Evolutionary conservation across 1,140 invertebrate species (phyloP), one percentile per base, ranked within the genome.

Genomic region (Watersipora subatra): DNA sequence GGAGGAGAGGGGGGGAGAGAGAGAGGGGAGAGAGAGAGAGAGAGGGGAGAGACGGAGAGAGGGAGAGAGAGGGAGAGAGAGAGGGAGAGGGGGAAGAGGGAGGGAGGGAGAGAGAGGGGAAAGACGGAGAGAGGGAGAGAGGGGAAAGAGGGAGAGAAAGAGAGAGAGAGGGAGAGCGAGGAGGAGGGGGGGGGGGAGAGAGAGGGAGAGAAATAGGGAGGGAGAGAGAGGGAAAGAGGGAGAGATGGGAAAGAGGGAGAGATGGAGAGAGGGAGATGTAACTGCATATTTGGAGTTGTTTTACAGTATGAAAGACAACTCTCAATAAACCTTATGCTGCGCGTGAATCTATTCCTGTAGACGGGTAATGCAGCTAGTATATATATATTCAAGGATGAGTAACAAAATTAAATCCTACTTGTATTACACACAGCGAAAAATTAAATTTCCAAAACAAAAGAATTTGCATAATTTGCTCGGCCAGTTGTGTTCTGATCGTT

Each of bases 31-130:
- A 3, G 27, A 19, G 2, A 2, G 62, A 29, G 34, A n/a, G 12
- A 2, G 34, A 2, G 7, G 19, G 19, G 28, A 20, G 7, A 28
- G 22, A 55, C 19, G 34, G 12, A 46, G 27, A 22, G 62, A 55
- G n/a, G n/a, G n/a, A 46, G 30, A 55, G 28, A 27, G 27, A 46
- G 28, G 20, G 62, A 46, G 19, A 27, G 30, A 22, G 27, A 64
- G 27, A 27, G 64, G 26, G 61, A 66, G 63, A 28, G 64, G n/a
- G 62, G 30, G 34, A 29, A 66, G 64, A 63, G 2, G 1, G 61
- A 25, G 27, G 28, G 15, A 20, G 15, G 22, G 3, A 22, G 15
- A 20, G 15, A 34, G 65, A 30, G 30, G 28, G 46, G 7, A 55
- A 66, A 30, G 15, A 29, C 26, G 17, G 62, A 61, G 30, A n/a